Evolutionary conservation across 2,888 invertebrate species (phyloP).

Genomic region (Cephus rjabovi): DNA sequence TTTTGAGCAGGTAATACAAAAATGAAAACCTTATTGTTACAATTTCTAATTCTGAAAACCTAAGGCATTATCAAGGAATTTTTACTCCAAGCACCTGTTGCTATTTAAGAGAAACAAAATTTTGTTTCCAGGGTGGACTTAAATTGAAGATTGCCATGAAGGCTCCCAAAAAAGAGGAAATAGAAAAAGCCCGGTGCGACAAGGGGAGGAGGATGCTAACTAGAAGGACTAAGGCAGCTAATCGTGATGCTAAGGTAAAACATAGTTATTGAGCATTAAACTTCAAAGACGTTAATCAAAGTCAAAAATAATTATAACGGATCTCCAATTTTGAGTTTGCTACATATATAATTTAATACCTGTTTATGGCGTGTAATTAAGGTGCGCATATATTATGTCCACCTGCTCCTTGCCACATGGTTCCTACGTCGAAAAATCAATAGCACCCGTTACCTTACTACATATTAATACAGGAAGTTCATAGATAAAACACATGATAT

Average conservation of each 20-base stretch:
- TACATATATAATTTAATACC: background rate
- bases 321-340: background rate
- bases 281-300: background rate
- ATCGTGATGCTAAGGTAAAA: constrained; percentile 52
- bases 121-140: constrained; percentile 63
- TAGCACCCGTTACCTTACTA: constrained; percentile 6
- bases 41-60: background rate
- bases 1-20: constrained; percentile 63
- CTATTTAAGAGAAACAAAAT: background rate
- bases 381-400: constrained; percentile 21
- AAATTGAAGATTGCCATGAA: constrained; percentile 69
- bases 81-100: background rate
- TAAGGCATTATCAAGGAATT: background rate
- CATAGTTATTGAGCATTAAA: constrained; percentile 5
- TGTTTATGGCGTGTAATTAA: constrained; percentile 8
- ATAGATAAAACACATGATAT: background rate
- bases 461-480: background rate
- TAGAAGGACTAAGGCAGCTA: constrained; percentile 53
- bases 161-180: constrained; percentile 61
- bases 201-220: constrained; percentile 44
- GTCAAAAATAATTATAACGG: background rate
- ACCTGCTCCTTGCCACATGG: constrained; percentile 20
- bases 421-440: constrained; percentile 16
- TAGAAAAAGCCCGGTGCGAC: constrained; percentile 56
- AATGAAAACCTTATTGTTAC: background rate